Conservation (phyloP, 2,113 vertebrate species). For the Bothrops jararaca region DNA sequence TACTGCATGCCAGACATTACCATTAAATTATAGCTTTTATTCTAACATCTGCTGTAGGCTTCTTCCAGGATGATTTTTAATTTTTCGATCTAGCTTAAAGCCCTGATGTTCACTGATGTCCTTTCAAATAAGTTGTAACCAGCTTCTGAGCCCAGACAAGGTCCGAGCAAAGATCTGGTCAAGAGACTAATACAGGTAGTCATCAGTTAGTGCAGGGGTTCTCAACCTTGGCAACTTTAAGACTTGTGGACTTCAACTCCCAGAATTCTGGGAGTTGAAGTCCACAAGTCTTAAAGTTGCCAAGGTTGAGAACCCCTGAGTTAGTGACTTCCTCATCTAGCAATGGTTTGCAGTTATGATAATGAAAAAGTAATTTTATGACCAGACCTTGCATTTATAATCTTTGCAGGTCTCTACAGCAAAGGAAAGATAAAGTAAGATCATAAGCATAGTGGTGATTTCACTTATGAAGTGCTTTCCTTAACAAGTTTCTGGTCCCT, state of each 20-base stretch:
- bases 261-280: too few species aligned
- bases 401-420: not conserved
- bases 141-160: not conserved
- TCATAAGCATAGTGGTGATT: not conserved
- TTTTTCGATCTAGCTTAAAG: not conserved
- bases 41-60: not conserved
- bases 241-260: too few species aligned
- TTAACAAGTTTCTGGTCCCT: not conserved
- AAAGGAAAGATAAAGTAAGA: not conserved
- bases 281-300: too few species aligned
- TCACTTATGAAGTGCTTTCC: not conserved
- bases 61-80: not conserved
- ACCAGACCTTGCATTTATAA: not conserved
- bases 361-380: not conserved
- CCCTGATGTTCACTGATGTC: not conserved
- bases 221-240: too few species aligned
- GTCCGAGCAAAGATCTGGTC: not conserved
- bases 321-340: not conserved
- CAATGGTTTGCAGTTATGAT: not conserved
- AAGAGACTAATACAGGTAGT: not conserved
- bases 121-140: not conserved
- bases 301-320: too few species aligned
- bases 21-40: not conserved
- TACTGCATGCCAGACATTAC: not conserved
- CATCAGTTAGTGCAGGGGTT: not conserved